Evolutionary conservation across 2,888 invertebrate species (phyloP).

Genomic region (Bimastos eiseni): DNA sequence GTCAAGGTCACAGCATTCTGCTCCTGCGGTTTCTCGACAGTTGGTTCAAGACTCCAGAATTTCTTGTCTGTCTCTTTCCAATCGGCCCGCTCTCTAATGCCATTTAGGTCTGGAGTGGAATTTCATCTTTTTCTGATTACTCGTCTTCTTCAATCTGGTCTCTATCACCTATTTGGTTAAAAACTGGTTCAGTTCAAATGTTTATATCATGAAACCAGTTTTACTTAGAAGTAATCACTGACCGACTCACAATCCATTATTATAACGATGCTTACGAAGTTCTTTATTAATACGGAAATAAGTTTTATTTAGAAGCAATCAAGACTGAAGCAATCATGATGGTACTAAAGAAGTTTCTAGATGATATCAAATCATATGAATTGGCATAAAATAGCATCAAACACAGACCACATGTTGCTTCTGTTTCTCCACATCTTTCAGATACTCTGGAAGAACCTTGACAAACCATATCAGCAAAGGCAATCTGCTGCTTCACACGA

Average conservation of each 20-base stretch:
- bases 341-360: not conserved
- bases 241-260: not conserved
- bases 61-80: not conserved
- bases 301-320: constrained; percentile 13
- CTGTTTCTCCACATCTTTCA: not conserved
- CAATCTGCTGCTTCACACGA: not conserved
- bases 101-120: not conserved
- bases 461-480: not conserved
- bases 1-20: too few species aligned
- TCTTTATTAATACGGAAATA: not conserved
- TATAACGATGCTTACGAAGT: not conserved
- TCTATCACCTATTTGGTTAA: not conserved
- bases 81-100: not conserved
- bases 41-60: too few species aligned
- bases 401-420: not conserved
- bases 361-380: not conserved
- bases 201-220: not conserved
- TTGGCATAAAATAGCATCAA: not conserved
- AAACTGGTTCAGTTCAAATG: not conserved
- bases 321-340: not conserved
- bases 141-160: not conserved
- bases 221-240: not conserved
- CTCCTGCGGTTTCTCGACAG: too few species aligned
- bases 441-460: not conserved
- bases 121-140: not conserved